Base-by-base conservation (phyloP, 2,113 vertebrate genomes). In the Elephas maximus region DNA sequence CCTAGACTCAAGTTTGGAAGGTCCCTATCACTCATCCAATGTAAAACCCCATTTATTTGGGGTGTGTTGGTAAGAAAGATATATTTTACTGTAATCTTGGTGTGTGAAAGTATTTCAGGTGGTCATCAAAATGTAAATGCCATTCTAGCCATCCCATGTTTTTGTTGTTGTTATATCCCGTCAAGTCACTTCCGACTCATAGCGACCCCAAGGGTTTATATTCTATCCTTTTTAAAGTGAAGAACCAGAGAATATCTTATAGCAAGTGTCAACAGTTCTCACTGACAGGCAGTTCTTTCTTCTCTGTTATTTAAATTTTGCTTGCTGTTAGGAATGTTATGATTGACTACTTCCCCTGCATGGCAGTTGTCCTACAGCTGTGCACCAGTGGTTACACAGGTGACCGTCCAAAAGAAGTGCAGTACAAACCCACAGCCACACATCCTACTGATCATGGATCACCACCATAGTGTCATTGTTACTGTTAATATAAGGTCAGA, bases 381-480 rank as follows among this genome's bases (percentile, higher is more conserved):
- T 6, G 21, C 62, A 82, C 76, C 51, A 6, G 17, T 60, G 51
- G 20, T 53, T 2, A 77, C n/a, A 73, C 21, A 67, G 73, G 53
- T 8, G 12, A 28, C 37, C 28, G 3, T 48, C 23, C 76, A 73
- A 17, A 90, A 41, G 26, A 21, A 30, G 26, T 6, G 1, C 24
- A 9, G 62, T 10, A 14, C 53, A 73, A 26, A 73, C 33, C 10
- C 33, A 8, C 9, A 45, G 30, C 11, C 48, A 9, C 33, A 6
- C 2, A 2, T 48, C 51, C 69, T 44, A 0, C 2, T 44, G 78
- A 18, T 37, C 4, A 1, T 12, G 30, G 12, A 37, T 26, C 45
- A 1, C 1, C 30, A 2, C 9, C 6, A 2, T 6, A 6, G 11
- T 12, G 1, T 5, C 37, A 10, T 11, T 26, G 20, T n/a, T 69